Evolutionary conservation across 2,888 invertebrate genomes (phyloP).

Genomic region (Tetramorium bicarinatum): DNA sequence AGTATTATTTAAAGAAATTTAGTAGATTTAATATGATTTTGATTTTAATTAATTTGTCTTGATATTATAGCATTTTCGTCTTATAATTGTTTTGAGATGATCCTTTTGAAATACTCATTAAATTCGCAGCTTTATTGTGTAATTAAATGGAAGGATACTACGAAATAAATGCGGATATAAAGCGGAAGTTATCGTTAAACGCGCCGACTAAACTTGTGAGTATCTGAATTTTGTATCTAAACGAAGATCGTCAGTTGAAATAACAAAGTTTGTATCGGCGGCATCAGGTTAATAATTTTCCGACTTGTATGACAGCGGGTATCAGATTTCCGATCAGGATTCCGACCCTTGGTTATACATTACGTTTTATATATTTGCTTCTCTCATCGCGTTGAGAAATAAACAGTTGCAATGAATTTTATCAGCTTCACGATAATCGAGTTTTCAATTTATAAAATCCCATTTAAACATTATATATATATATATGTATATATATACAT

Average conservation of each 20-base stretch:
- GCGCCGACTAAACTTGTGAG: too few species aligned
- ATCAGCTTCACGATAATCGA: too few species aligned
- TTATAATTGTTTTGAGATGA: neutral
- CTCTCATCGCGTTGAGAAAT: neutral
- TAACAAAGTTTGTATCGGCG: neutral
- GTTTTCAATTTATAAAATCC: too few species aligned
- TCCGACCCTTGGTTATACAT: neutral
- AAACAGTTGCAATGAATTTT: too few species aligned
- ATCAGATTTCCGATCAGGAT: slow-evolving; percentile 15
- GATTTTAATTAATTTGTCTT: neutral
- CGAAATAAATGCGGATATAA: neutral
- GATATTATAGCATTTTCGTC: neutral
- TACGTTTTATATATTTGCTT: neutral
- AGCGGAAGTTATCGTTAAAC: slow-evolving; percentile 2
- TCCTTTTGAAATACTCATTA: neutral
- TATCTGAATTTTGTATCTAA: neutral
- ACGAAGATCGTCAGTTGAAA: neutral
- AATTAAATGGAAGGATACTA: slow-evolving; percentile 1
- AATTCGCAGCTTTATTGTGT: neutral
- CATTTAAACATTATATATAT: too few species aligned
- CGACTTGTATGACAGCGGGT: neutral
- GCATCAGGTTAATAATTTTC: slow-evolving; percentile 16
- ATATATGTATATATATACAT: too few species aligned
- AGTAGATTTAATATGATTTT: neutral
- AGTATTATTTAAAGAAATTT: neutral